Evolutionary conservation across 1,140 invertebrate genomes (phyloP), one percentile per base, ranked within the genome.

Genomic region (Metopolophium dirhodum): DNA sequence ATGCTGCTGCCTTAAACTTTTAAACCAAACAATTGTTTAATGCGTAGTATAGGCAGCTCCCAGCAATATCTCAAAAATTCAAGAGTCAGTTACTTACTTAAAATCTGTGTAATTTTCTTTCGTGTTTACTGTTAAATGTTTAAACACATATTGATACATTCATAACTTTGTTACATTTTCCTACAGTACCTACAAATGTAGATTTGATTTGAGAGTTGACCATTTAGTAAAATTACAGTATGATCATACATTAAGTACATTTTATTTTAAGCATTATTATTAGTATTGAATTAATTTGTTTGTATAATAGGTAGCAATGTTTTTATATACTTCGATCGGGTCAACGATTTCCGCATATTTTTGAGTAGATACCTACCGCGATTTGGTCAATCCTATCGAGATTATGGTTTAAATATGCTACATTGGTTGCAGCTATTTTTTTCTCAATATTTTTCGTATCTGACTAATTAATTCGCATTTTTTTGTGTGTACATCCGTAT

Each of bases 1-100:
- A 92, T 92, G 91, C 91, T 92, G 91, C 91, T 92, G 91, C 91
- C 91, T 92, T 92, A 92, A 83, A 83, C 68, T 85, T 82, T 83
- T 54, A 91, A 92, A 14, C 61, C 30, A 47, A 22, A 26, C 51
- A 41, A 90, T 61, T 61, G 37, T 90, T 61, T 90, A 61, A 61
- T 18, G 88, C 37, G 22, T 61, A 90, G 54, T 61, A 30, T 45
- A 90, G 23, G 88, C 88, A 90, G 54, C 35, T 61, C 54, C 23
- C 1, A 18, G 18, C 30, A 35, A 88, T 51, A 3, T 35, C 7
- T 23, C 47, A 7, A 35, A 7, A 87, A 87, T 20, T 49, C 61
- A 77, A 49, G 41, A 45, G 23, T n/a, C 26, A 45, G 9, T 85
- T 45, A 85, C 37, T 8, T 4, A 82, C 77, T 7, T 41, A 0